Evolutionary conservation across 2,797 vertebrate genomes (phyloP).

Genomic region (Spinus olivaceus): DNA sequence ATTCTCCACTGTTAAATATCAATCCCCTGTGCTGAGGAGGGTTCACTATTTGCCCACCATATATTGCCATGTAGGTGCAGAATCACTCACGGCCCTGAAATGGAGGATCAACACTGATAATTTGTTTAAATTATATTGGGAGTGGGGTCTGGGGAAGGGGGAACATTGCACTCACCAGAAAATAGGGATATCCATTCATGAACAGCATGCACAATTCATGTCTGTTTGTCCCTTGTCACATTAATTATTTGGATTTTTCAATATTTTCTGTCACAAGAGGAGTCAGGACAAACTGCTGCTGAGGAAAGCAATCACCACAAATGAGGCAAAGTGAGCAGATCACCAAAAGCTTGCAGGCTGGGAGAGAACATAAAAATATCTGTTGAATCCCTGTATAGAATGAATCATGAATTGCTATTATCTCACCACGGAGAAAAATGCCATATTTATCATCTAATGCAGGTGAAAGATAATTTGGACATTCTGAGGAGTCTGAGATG

Average conservation of each 20-base stretch:
- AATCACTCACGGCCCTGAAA: neutral
- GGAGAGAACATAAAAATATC: neutral
- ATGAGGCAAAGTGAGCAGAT: neutral
- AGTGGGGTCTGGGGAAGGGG: fast-evolving
- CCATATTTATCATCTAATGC: neutral
- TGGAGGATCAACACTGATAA: neutral
- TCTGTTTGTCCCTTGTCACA: neutral
- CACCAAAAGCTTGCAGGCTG: neutral
- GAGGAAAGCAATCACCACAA: neutral
- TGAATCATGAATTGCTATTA: neutral
- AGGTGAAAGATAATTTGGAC: neutral
- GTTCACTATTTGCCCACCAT: neutral
- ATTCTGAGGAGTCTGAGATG: neutral
- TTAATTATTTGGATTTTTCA: neutral
- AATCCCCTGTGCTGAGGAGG: neutral
- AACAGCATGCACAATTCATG: neutral
- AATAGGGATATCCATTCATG: neutral
- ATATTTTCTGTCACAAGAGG: neutral
- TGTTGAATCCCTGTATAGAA: neutral
- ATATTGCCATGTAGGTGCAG: neutral
- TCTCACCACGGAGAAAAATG: neutral
- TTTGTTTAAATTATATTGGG: neutral
- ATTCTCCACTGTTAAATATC: neutral
- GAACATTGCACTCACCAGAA: neutral
- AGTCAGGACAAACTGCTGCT: neutral